A percentile compares a stretch with the other conserved stretches of the same genome.
phyloP scores from a whole-genome alignment of 2,113 vertebrate species.

The Ctenodactylus gundi region DNA sequence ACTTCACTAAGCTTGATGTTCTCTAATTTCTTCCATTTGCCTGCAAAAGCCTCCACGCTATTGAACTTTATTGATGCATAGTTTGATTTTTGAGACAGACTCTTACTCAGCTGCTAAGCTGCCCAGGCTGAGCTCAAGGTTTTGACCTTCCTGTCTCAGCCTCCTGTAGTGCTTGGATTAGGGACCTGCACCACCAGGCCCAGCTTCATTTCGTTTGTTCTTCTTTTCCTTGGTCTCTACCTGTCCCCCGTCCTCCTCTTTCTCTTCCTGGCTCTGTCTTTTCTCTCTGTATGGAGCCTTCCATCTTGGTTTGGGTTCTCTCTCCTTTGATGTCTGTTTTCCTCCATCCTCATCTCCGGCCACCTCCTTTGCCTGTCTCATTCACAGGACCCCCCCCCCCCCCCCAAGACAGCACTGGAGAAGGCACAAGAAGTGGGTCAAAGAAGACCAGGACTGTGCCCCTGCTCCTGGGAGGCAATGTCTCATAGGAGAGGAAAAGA shows the following conservation, averaged over 20 bases:
- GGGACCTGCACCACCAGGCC: too few species aligned
- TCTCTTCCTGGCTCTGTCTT: background rate
- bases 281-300: background rate
- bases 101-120: too few species aligned
- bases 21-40: too few species aligned
- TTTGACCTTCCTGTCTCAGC: too few species aligned
- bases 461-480: too few species aligned
- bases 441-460: background rate
- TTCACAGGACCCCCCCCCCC: background rate
- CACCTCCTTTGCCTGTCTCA: background rate
- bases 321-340: background rate
- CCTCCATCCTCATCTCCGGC: background rate
- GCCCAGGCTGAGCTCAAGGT: too few species aligned
- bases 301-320: background rate
- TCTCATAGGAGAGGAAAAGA: background rate
- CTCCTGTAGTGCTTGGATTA: too few species aligned
- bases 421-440: background rate
- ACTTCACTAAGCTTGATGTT: background rate
- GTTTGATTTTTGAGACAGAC: too few species aligned
- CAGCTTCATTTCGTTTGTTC: too few species aligned
- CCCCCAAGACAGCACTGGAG: background rate
- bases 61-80: too few species aligned
- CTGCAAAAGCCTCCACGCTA: too few species aligned
- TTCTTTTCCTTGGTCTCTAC: background rate
- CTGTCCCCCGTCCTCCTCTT: background rate